Conservation (phyloP, 2,888 invertebrate genomes). For the Latrodectus elegans region DNA sequence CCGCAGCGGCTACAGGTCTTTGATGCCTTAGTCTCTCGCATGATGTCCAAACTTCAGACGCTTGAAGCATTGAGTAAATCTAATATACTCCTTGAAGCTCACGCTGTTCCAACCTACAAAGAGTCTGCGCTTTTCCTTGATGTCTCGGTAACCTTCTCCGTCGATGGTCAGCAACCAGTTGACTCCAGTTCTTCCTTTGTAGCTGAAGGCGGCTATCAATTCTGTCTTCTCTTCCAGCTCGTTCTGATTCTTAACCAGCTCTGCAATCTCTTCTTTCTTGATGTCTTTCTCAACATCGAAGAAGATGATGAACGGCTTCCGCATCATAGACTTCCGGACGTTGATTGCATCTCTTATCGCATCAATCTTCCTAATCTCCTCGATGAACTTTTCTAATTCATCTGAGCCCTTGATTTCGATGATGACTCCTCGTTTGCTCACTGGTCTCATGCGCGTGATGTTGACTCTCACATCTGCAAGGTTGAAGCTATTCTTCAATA, state of each 20-base stretch:
- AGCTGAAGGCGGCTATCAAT: background rate
- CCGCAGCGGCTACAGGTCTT: no score
- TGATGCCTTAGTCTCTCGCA: no score
- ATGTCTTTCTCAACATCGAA: background rate
- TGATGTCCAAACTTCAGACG: no score
- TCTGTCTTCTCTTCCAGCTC: rapidly evolving
- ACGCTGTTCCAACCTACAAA: background rate
- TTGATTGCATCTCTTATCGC: no score
- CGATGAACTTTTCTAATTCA: no score
- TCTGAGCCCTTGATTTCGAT: no score
- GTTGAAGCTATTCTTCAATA: no score
- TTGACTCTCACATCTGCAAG: no score
- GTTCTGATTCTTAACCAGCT: background rate
- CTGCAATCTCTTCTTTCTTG: background rate
- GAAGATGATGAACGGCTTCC: background rate
- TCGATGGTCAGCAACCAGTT: background rate
- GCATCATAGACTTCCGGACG: no score
- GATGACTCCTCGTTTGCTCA: no score
- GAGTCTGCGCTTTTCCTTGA: background rate
- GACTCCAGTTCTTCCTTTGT: background rate
- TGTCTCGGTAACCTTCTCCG: background rate
- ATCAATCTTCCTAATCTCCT: rapidly evolving
- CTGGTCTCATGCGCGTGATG: no score
- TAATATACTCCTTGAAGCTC: background rate
- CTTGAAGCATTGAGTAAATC: no score